Evolutionary conservation across 2,113 vertebrate genomes (phyloP), one percentile per base, ranked within the genome.

Genomic region (Talpa occidentalis): DNA sequence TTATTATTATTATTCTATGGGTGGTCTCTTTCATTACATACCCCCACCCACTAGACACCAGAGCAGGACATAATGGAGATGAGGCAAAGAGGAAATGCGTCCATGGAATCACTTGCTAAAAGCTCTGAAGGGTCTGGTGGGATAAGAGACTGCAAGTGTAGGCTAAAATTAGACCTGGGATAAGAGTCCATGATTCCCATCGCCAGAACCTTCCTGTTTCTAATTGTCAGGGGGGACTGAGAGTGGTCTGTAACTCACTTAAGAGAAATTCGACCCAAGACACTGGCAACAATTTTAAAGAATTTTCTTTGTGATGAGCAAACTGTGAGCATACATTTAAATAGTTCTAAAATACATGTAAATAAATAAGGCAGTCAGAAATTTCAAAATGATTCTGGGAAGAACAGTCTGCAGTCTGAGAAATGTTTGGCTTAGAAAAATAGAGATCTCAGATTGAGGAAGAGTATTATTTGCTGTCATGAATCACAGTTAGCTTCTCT

Each of bases 381-480:
- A 96, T 70, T 82, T 96, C 64, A 76, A 67, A 95, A 91, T 74
- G 90, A n/a, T 80, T 94, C 95, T 93, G 91, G 70, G 88, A 94
- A 90, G 95, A 96, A 88, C 26, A 88, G 96, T 95, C 94, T 97
- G 44, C 73, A 96, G 35, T 82, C 83, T 89, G 86, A 77, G 79
- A 95, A 84, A 22, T 12, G 70, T 80, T 85, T 92, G 84, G 52
- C 85, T 95, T 97, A 97, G 96, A 96, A 97, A 97, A 97, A 85
- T 91, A 95, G 88, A 96, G 40, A 92, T 96, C 90, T 96, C 54
- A 12, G 77, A 78, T 88, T 32, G 83, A 92, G 93, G 86, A 74
- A 92, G 84, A 67, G 32, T 22, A 16, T 85, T 78, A 47, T 76
- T 37, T 17, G 21, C 66, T 83, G 11, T 62, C 85, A 15, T 10